Evolutionary conservation across 2,797 vertebrate genomes (phyloP).

Genomic region (Pangasius larnaudii): DNA sequence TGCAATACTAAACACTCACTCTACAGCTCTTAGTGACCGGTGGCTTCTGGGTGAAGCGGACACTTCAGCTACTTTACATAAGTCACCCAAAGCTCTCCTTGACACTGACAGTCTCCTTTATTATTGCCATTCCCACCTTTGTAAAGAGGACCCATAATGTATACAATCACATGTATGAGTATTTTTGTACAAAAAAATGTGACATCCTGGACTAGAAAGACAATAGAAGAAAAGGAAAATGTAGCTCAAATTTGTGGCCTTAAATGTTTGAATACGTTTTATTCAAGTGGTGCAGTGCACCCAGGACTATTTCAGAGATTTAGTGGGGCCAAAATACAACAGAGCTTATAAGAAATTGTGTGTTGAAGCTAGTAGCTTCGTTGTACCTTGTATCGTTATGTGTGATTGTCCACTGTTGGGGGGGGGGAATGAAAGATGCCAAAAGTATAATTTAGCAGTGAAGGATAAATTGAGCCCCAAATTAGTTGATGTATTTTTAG

Average conservation of each 20-base stretch:
- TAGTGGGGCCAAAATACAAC: slow-evolving; percentile 49
- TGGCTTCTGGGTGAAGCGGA: slow-evolving; percentile 45
- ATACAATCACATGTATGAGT: slow-evolving; percentile 56
- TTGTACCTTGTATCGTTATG: slow-evolving; percentile 40
- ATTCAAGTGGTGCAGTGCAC: slow-evolving; percentile 53
- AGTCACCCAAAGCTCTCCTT: slow-evolving; percentile 32
- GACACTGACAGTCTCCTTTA: slow-evolving; percentile 52
- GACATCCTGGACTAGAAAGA: slow-evolving; percentile 36
- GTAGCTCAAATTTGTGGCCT: slow-evolving; percentile 75
- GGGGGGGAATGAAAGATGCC: slow-evolving; percentile 56
- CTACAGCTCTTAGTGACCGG: slow-evolving; percentile 53
- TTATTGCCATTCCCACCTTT: slow-evolving; percentile 50
- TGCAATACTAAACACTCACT: slow-evolving; percentile 74
- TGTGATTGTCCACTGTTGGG: slow-evolving; percentile 42
- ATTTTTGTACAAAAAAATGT: slow-evolving; percentile 62
- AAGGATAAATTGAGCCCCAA: slow-evolving; percentile 41
- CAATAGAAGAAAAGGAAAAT: slow-evolving; percentile 46
- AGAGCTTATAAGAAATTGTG: slow-evolving; percentile 13
- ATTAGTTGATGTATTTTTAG: not conserved
- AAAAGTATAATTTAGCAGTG: slow-evolving; percentile 51
- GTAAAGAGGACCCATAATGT: slow-evolving; percentile 51
- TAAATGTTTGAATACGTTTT: slow-evolving; percentile 63
- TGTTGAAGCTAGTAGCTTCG: slow-evolving; percentile 55
- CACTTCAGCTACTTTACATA: slow-evolving; percentile 46
- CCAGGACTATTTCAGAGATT: slow-evolving; percentile 45